A percentile compares a stretch with the other conserved stretches of the same genome.
Evolutionary conservation across 2,888 invertebrate species (phyloP).

Genomic region (Harpalus rubripes): DNA sequence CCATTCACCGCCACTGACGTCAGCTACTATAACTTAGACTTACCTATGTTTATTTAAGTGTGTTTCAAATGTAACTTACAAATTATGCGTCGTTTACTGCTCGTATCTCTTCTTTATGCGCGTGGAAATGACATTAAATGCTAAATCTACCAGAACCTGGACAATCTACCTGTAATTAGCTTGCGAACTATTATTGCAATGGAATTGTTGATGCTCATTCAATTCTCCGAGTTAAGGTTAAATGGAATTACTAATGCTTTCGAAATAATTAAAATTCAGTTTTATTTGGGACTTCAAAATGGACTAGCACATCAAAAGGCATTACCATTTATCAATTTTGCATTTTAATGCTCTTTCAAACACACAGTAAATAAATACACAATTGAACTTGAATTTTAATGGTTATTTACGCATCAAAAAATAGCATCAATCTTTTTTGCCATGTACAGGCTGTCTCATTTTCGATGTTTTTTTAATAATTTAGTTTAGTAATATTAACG

Average conservation of each 20-base stretch:
- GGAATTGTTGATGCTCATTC: neutral
- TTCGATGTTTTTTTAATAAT: no score
- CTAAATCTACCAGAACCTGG: constrained; percentile 29
- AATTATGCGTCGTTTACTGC: constrained; percentile 35
- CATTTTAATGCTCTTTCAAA: neutral
- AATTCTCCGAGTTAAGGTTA: no score
- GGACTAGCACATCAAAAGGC: neutral
- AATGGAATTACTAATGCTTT: constrained; percentile 13
- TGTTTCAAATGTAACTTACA: constrained; percentile 47
- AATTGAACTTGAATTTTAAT: neutral
- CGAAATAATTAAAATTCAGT: neutral
- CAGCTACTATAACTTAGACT: constrained; percentile 55
- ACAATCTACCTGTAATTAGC: constrained; percentile 27
- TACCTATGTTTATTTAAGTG: constrained; percentile 52
- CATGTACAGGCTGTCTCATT: no score
- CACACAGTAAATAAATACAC: neutral
- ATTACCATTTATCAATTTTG: constrained; percentile 3
- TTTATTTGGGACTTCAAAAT: neutral
- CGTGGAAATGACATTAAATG: constrained; percentile 18
- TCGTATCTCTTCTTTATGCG: constrained; percentile 26
- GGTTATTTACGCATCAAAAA: neutral
- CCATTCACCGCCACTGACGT: constrained; percentile 21
- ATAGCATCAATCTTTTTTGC: neutral
- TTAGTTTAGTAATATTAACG: no score
- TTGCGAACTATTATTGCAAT: constrained; percentile 13